These are phyloP conservation scores for Argentina silus DNA, from an alignment of 2,797 vertebrate species.

Conservation along the genomic window DNA sequence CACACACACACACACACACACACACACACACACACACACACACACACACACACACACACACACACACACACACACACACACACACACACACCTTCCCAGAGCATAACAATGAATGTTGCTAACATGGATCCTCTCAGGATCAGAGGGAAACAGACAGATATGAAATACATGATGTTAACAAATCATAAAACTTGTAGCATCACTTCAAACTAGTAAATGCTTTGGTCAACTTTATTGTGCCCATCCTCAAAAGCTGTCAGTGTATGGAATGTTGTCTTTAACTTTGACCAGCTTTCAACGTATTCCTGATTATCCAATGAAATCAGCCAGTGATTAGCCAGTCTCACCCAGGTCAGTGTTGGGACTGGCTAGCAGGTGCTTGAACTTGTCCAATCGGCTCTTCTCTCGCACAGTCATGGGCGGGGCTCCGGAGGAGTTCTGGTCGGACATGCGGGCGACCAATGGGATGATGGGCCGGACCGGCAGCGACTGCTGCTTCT, in stretches of 20 bases:
- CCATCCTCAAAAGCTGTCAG: too few relatives aligned
- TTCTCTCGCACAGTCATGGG: conserved; percentile 96
- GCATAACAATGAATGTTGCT: too few relatives aligned
- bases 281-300: too few relatives aligned
- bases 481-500: conserved; percentile 93
- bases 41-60: conserved; percentile 3
- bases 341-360: conserved; percentile 94
- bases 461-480: conserved; percentile 92
- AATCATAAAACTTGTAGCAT: too few relatives aligned
- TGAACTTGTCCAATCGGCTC: conserved; percentile 93
- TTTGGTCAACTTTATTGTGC: too few relatives aligned
- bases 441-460: conserved; percentile 96
- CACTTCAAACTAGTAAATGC: too few relatives aligned
- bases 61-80: conserved; percentile 15
- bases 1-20: not conserved
- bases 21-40: conserved; percentile 14
- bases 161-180: too few relatives aligned
- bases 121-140: too few relatives aligned
- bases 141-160: too few relatives aligned
- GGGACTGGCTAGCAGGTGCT: conserved; percentile 89
- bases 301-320: not conserved
- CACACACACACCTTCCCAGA: not conserved
- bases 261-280: too few relatives aligned
- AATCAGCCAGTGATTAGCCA: not conserved
- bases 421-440: conserved; percentile 95